Evolutionary conservation across 2,888 invertebrate species (phyloP), one percentile per base, ranked within the genome.

Genomic region (Agrotis clavis): DNA sequence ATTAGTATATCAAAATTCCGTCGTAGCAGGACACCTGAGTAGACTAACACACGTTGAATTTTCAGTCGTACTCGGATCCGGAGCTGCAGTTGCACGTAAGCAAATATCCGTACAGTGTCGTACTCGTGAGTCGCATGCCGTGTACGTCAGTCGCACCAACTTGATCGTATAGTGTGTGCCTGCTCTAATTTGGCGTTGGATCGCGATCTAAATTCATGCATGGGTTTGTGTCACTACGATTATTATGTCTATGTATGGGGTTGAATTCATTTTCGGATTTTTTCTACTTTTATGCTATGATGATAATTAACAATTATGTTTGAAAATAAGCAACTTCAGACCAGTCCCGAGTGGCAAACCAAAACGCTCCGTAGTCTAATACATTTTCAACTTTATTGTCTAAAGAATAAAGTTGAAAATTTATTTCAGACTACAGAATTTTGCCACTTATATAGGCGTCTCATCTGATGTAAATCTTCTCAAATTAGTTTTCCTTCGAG

Each of bases 21-120:
- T 51, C 57, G 79, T 77, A 79, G 75, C 65, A 19, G 89, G 93
- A 90, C 93, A 92, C 92, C 88, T 67, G 77, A 86, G 93, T 95
- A 94, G 94, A 95, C 93, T 95, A 95, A 95, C 95, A 90, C 86
- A 85, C 91, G 92, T 95, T 94, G 91, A 92, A 91, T 94, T 96
- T 96, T 94, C 96, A 96, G 96, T 96, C 95, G 94, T 92, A 91
- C 90, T 96, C 96, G 92, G 95, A 95, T 90, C 95, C 95, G 93
- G 94, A 92, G 91, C 94, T 96, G 93, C 90, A 93, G 92, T 90
- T 92, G 90, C 94, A 95, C 94, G 96, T 96, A 96, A 96, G 96
- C 93, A 93, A 93, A 91, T 90, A 90, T 90, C 90, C 88, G 91
- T 92, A 91, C 75, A 79, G 83, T 94, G 94, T 94, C 93, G 65